Evolutionary conservation across 1,140 invertebrate species (phyloP).

Genomic region (Helicoverpa armigera): DNA sequence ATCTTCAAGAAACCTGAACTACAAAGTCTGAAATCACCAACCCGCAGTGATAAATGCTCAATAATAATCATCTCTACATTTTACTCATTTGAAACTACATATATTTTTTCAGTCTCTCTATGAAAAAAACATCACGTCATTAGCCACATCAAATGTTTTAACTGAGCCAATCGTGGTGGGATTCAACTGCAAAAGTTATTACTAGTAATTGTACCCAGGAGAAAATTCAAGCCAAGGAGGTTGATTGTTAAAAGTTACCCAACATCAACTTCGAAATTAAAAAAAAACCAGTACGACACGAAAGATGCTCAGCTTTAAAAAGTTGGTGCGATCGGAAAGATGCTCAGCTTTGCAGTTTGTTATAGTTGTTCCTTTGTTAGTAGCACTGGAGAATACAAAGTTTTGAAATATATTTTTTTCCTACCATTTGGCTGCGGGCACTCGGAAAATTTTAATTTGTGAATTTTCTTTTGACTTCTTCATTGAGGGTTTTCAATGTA

Average conservation of each 20-base stretch:
- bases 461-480: not conserved
- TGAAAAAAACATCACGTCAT: too few species aligned
- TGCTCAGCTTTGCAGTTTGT: not conserved
- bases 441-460: not conserved
- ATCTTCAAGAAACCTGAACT: too few species aligned
- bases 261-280: conserved; percentile 19
- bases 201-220: not conserved
- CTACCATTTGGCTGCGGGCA: not conserved
- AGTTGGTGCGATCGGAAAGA: not conserved
- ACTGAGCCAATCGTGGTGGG: too few species aligned
- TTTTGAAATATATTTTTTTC: not conserved
- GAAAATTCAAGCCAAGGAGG: not conserved
- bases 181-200: not conserved
- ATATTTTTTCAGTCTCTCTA: too few species aligned
- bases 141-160: too few species aligned
- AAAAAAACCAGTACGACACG: not conserved
- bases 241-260: conserved; percentile 14
- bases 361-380: not conserved
- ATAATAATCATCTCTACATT: too few species aligned
- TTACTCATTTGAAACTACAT: too few species aligned
- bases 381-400: not conserved
- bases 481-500: not conserved
- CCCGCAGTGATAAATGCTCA: too few species aligned
- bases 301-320: conserved; percentile 8
- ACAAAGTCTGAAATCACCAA: too few species aligned